Evolutionary conservation across 2,113 vertebrate genomes (phyloP).

Genomic region (Nanorana parkeri): DNA sequence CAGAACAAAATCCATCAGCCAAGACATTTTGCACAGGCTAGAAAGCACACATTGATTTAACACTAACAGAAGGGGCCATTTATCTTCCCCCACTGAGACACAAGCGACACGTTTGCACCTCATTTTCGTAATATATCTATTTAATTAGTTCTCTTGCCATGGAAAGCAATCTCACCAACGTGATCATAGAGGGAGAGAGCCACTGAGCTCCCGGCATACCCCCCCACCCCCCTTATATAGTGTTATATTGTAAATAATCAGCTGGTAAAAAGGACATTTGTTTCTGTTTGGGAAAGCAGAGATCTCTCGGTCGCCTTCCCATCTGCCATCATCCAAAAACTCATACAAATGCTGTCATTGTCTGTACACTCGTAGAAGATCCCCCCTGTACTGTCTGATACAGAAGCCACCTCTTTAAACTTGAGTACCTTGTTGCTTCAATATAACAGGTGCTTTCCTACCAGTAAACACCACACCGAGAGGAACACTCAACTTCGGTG

Average conservation of each 20-base stretch:
- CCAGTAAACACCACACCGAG: not conserved
- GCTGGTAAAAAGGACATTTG: slow-evolving; percentile 14
- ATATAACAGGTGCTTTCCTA: slow-evolving; percentile 43
- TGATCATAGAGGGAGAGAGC: not conserved
- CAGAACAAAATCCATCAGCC: not conserved
- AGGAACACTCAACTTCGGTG: not conserved
- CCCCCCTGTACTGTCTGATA: not conserved
- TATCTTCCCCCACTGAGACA: slow-evolving; percentile 15
- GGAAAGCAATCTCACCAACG: not conserved
- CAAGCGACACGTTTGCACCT: slow-evolving; percentile 28
- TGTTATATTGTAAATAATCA: not conserved
- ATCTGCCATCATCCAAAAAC: slow-evolving; percentile 27
- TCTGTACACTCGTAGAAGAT: too few relatives aligned
- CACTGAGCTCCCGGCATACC: not conserved
- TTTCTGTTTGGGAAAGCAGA: slow-evolving; percentile 12
- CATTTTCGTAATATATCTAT: slow-evolving; percentile 15
- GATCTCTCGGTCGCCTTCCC: not conserved
- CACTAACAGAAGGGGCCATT: slow-evolving; percentile 21
- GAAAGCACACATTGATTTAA: slow-evolving; percentile 19
- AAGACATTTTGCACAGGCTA: slow-evolving; percentile 10
- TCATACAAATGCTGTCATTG: not conserved
- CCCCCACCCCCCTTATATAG: too few relatives aligned
- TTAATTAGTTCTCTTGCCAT: not conserved
- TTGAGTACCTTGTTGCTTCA: slow-evolving; percentile 38
- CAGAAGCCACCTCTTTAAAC: not conserved